Conservation (phyloP, 2,113 vertebrate genomes). For the Onychostoma macrolepis region DNA sequence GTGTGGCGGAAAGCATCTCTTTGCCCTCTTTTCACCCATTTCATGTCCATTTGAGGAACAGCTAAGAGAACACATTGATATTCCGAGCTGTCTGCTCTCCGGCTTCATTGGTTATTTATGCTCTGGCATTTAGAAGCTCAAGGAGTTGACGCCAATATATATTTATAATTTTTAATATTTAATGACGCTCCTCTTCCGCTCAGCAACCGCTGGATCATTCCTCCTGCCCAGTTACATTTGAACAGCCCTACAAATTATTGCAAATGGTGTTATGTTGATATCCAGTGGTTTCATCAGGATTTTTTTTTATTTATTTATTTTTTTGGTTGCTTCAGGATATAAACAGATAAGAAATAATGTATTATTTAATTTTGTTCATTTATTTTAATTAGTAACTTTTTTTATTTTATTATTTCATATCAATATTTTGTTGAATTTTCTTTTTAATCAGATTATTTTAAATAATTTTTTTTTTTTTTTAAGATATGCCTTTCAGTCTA, state of each 20-base stretch:
- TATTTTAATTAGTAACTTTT: background rate
- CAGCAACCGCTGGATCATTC: slow-evolving; percentile 37
- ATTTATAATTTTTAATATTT: slow-evolving; percentile 53
- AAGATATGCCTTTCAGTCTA: too few relatives aligned
- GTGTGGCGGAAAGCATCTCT: slow-evolving; percentile 12
- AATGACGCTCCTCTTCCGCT: slow-evolving; percentile 41
- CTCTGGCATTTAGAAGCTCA: slow-evolving; percentile 43
- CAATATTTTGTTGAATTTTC: background rate
- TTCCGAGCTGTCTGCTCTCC: slow-evolving; percentile 37
- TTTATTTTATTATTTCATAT: background rate
- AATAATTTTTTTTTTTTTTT: too few relatives aligned
- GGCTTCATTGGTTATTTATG: slow-evolving; percentile 55
- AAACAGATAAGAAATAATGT: background rate
- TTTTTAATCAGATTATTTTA: too few relatives aligned
- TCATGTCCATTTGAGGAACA: background rate
- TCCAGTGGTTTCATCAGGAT: background rate
- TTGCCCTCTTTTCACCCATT: slow-evolving; percentile 18
- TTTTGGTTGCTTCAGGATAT: background rate
- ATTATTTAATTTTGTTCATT: background rate
- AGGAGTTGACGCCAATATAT: slow-evolving; percentile 27
- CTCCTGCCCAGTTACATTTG: background rate
- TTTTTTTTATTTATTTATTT: too few relatives aligned
- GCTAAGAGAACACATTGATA: slow-evolving; percentile 21
- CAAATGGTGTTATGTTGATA: background rate
- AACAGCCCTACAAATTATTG: background rate